These are phyloP conservation scores for Enteromius mattozi DNA, from an alignment of 2,797 vertebrate genomes.

Conservation along the genomic window DNA sequence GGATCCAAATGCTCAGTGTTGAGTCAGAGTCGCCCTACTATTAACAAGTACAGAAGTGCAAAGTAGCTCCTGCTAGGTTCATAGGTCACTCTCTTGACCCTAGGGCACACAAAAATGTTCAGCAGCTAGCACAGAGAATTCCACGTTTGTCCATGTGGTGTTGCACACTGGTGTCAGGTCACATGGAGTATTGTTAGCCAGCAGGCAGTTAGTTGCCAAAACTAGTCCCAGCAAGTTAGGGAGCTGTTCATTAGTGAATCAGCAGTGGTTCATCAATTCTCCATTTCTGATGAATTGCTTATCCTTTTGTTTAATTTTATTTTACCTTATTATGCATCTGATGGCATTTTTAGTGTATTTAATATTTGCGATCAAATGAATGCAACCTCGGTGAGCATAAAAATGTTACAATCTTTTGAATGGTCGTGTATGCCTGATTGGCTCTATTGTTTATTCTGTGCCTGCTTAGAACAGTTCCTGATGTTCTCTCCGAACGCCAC, in stretches of 20 bases:
- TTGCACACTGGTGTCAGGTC: conserved; percentile 21
- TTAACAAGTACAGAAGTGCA: background rate
- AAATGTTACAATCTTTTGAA: conserved; percentile 1
- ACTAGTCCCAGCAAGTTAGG: conserved; percentile 6
- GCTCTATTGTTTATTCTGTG: conserved; percentile 18
- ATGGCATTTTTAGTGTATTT: background rate
- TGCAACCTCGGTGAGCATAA: background rate
- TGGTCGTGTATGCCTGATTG: background rate
- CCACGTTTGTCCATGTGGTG: conserved; percentile 1
- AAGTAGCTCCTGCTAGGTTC: conserved; percentile 5
- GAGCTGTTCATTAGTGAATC: background rate
- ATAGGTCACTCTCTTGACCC: conserved; percentile 30
- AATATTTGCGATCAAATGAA: background rate
- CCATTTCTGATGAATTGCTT: background rate
- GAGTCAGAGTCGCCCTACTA: background rate
- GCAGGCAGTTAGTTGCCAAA: conserved; percentile 16
- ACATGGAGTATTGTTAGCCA: conserved; percentile 5
- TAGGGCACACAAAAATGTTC: conserved; percentile 5
- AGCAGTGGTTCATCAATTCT: background rate
- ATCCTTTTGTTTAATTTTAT: background rate
- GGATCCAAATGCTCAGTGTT: background rate
- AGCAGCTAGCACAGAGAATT: background rate
- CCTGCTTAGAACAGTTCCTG: background rate
- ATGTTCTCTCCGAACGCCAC: conserved; percentile 16
- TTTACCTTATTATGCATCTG: background rate